Base-by-base conservation (phyloP, 2,888 invertebrate genomes). In the Macaria notata region DNA sequence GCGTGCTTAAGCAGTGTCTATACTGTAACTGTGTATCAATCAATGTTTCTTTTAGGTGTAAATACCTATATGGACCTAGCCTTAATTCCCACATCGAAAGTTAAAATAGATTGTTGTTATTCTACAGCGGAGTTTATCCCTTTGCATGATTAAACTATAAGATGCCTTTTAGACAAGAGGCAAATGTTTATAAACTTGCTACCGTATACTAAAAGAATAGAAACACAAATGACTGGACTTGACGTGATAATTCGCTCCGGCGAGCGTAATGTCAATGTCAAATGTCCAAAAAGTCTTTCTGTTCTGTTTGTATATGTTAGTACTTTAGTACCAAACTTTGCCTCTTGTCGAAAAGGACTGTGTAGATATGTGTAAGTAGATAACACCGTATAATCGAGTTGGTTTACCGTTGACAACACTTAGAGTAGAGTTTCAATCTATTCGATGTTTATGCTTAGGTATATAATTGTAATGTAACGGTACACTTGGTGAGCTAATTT, bases 1-100 rank as follows among this genome's bases (percentile, higher is more conserved):
- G 90, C 87, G 88, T 86, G 90, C 90, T 89, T 89, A 74, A 79
- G 84, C 84, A 77, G 76, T 85, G 81, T 84, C 70, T 68, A 69
- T 79, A 81, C 33, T 36, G 7, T 43, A 39, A 50, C 79, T 84
- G 83, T 87, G 7, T 43, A 39, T 44, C 79, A 84, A 83, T 87
- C 75, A 58, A 46, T 65, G 79, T 87, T 83, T 59, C 54, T 48
- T 31, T 54, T 84, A 84, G 83, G 79, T 83, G 83, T 87, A 84
- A 68, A 79, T 84, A 85, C 84, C 83, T 76, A 73, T 81, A 79
- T 76, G 74, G 65, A 86, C 87, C 84, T 88, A 90, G 90, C 90
- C 90, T 91, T 91, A 89, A 86, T 79, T 76, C 72, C 88, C 85
- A 91, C 90, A 91, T 90, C 90, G 90, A 91, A 89, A 41, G 44